phyloP scores from a whole-genome alignment of 2,797 vertebrate genomes.

The Sciurus carolinensis region DNA sequence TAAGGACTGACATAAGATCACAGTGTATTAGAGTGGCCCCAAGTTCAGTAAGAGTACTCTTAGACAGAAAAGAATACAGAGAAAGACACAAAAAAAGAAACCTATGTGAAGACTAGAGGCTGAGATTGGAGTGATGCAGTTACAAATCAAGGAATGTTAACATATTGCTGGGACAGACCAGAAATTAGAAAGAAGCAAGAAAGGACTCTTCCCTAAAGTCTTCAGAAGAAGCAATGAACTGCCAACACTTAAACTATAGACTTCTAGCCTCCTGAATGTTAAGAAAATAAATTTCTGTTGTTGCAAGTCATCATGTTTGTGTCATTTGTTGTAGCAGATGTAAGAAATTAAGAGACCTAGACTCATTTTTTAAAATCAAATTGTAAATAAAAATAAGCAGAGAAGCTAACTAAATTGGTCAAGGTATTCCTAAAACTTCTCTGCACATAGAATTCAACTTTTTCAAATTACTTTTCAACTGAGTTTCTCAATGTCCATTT shows the following conservation, averaged over 20 bases:
- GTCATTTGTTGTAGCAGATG: neutral
- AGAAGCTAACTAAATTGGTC: neutral
- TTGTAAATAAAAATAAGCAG: conserved; percentile 3
- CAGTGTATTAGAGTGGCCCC: neutral
- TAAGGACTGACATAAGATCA: neutral
- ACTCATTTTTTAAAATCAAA: neutral
- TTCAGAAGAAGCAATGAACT: no score
- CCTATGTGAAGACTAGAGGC: neutral
- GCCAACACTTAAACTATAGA: no score
- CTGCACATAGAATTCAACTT: neutral
- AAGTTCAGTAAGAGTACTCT: neutral
- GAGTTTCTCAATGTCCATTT: neutral
- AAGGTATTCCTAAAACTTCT: neutral
- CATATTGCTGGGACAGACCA: neutral
- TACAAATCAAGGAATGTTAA: neutral
- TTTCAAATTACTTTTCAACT: conserved; percentile 54
- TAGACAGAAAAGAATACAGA: neutral
- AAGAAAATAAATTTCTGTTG: no score
- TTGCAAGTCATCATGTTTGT: neutral
- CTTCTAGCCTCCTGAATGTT: neutral
- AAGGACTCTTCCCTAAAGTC: no score
- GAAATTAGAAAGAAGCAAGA: neutral
- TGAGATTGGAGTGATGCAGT: neutral
- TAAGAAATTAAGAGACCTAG: neutral
- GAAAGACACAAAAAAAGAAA: neutral